phyloP scores from a whole-genome alignment of 2,113 vertebrate genomes.

The Coptodon bakossiorum region DNA sequence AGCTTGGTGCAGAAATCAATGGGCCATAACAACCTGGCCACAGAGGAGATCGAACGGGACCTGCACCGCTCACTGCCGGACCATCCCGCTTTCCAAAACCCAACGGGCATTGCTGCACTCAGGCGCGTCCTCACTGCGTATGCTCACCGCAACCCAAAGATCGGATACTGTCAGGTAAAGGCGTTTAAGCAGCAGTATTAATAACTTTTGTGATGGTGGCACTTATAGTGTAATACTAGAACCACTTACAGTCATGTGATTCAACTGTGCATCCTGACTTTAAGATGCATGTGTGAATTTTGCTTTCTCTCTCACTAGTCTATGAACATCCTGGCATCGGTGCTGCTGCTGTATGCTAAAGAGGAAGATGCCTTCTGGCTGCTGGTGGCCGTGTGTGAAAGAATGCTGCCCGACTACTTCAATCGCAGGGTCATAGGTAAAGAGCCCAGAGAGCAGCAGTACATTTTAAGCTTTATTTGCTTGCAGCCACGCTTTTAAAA shows the following conservation, averaged over 20 bases:
- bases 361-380: conserved; percentile 98
- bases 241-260: not conserved
- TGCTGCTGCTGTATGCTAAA: conserved; percentile 88
- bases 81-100: conserved; percentile 93
- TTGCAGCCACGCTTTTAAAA: not conserved
- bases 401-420: conserved; percentile 97
- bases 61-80: conserved; percentile 93
- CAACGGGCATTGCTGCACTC: conserved; percentile 85
- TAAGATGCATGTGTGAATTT: not conserved
- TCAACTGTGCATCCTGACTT: not conserved
- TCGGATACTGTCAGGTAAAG: conserved; percentile 89
- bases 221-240: not conserved
- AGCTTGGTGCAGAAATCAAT: conserved; percentile 82
- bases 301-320: conserved; percentile 69
- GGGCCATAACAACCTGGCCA: conserved; percentile 81
- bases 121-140: conserved; percentile 90
- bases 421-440: conserved; percentile 92
- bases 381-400: conserved; percentile 91
- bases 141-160: conserved; percentile 90
- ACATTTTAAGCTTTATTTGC: not conserved
- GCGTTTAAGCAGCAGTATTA: not conserved
- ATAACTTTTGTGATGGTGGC: not conserved
- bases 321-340: conserved; percentile 97
- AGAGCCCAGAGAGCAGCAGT: not conserved
- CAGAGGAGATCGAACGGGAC: conserved; percentile 94